Base-by-base conservation (phyloP, 2,888 invertebrate genomes). In the Eretmocerus hayati region DNA sequence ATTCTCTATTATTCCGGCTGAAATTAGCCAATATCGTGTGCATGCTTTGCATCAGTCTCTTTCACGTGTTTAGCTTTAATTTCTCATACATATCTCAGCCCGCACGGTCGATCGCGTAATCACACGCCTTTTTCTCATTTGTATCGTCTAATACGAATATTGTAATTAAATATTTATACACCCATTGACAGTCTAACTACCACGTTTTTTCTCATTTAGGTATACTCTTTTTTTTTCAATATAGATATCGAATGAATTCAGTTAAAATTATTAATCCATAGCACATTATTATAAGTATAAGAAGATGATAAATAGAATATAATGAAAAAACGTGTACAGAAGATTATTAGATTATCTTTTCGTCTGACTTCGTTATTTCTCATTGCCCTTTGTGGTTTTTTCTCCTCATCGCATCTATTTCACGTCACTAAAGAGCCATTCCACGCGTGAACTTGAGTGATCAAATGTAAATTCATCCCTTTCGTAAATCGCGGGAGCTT, bases 241-340 rank as follows among this genome's bases (percentile, higher is more conserved):
- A 64, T 67, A 66, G 65, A 66, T 68, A 68, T 64, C 62, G 63
- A 62, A 66, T 61, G 63, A 66, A 66, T 64, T 65, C 61, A 60
- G 48, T 48, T 63, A 58, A 59, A 62, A 60, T 65, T 66, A 67
- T 66, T 66, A 68, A 68, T 68, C 60, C 62, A 65, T 67, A 69
- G 66, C 48, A 42, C 52, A 45, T 63, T 64, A 64, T 66, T 67
- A 68, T 62, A 65, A 66, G 64, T 66, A 67, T 65, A 62, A 67
- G 66, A 66, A 69, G n/a, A 65, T 63, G 63, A 68, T 69, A 62
- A 66, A 66, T 65, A 62, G 59, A 69, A 67, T 65, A 61, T 60
- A 69, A 69, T 68, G 60, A 68, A 69, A n/a, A n/a, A 69, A 68
- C 67, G 67, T 69, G 65, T 68, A 69, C 66, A 66, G 66, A 69